Evolutionary conservation across 2,888 invertebrate species (phyloP).

Genomic region (Deilephila elpenor): DNA sequence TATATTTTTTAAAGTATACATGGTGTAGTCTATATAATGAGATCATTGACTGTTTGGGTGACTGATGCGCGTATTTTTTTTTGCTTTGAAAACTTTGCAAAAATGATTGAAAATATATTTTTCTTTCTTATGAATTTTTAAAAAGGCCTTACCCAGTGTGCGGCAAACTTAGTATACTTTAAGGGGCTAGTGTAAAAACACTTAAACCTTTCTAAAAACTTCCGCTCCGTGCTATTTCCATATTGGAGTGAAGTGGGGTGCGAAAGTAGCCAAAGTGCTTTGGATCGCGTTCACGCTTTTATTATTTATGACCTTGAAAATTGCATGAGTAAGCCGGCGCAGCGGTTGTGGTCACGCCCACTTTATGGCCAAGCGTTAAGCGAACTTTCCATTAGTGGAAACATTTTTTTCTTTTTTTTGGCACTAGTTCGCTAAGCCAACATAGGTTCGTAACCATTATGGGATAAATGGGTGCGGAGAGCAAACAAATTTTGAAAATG

Average conservation of each 20-base stretch:
- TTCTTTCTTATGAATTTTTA: background rate
- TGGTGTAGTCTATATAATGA: too few relatives aligned
- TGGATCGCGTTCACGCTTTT: constrained; percentile 79
- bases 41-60: too few relatives aligned
- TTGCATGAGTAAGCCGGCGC: constrained; percentile 80
- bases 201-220: constrained; percentile 20
- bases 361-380: constrained; percentile 78
- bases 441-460: constrained; percentile 15
- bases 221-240: constrained; percentile 58
- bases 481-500: background rate
- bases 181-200: constrained; percentile 10
- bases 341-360: constrained; percentile 80
- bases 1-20: too few relatives aligned
- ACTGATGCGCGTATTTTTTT: too few relatives aligned
- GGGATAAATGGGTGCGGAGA: background rate
- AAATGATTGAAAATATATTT: background rate
- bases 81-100: too few relatives aligned
- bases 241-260: constrained; percentile 82
- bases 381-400: constrained; percentile 70
- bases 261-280: constrained; percentile 79
- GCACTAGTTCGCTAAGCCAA: constrained; percentile 47
- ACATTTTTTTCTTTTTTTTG: constrained; percentile 68
- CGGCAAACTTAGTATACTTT: background rate
- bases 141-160: background rate
- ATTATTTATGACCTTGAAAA: constrained; percentile 84